Evolutionary conservation across 2,113 vertebrate species (phyloP).

Genomic region (Neodon shergylaensis): DNA sequence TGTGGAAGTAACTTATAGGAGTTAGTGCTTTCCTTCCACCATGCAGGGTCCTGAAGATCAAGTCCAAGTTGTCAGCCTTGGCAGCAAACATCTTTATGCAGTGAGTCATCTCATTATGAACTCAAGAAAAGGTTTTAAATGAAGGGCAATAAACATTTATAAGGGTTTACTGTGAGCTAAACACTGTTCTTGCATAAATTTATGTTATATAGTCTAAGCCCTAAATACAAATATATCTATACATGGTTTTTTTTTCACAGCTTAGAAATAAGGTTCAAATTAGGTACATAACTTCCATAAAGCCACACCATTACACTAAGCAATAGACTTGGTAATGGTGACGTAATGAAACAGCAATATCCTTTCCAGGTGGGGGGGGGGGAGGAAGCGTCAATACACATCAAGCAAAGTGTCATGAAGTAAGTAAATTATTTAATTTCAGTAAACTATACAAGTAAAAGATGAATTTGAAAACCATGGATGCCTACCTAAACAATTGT

Average conservation of each 20-base stretch:
- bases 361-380: not conserved
- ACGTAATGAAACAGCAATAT: not conserved
- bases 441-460: not conserved
- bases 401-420: not conserved
- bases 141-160: not conserved
- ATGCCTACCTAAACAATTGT: not conserved
- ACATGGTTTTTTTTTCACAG: not conserved
- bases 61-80: not conserved
- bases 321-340: not conserved
- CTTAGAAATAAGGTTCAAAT: conserved; percentile 36
- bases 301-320: not conserved
- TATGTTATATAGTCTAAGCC: not conserved
- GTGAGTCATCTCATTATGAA: not conserved
- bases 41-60: not conserved
- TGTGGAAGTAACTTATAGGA: not conserved
- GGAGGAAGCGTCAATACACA: not conserved
- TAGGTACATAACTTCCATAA: not conserved
- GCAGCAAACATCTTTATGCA: not conserved
- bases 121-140: conserved; percentile 27
- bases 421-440: conserved; percentile 38
- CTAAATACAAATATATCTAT: not conserved
- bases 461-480: conserved; percentile 3
- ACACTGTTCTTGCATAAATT: conserved; percentile 21
- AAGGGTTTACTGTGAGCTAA: not conserved
- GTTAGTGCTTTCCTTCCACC: not conserved